These are phyloP conservation scores for Blennius ocellaris DNA, from an alignment of 2,113 vertebrate genomes.

Conservation along the genomic window DNA sequence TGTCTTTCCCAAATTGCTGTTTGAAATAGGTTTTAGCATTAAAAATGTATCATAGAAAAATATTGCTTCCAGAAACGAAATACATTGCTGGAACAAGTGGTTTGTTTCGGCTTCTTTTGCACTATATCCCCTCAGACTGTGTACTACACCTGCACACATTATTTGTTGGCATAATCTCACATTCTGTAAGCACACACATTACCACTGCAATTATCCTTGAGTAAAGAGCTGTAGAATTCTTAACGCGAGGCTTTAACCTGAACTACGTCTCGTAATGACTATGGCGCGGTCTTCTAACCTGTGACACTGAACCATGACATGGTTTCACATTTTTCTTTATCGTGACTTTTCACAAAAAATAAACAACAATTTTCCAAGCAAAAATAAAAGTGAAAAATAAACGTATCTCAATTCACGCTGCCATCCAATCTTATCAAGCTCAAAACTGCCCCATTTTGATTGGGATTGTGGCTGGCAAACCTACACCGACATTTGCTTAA, in stretches of 20 bases:
- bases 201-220: constrained; percentile 40
- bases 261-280: constrained; percentile 20
- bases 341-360: constrained; percentile 26
- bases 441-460: constrained; percentile 3
- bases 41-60: background rate
- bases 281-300: constrained; percentile 3
- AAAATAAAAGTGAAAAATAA: background rate
- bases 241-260: constrained; percentile 45
- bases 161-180: constrained; percentile 12
- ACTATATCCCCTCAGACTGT: background rate
- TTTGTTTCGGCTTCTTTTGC: background rate
- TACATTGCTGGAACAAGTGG: background rate
- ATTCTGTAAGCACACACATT: constrained; percentile 36
- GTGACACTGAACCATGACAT: constrained; percentile 26
- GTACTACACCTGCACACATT: constrained; percentile 6
- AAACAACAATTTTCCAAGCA: constrained; percentile 10
- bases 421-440: background rate
- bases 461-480: background rate
- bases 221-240: constrained; percentile 32
- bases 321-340: constrained; percentile 27
- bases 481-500: constrained; percentile 12
- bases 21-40: background rate
- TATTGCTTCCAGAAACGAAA: background rate
- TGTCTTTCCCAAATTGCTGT: background rate
- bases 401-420: too few species aligned